Conservation (phyloP, 2,888 invertebrate species). For the Drosophila melanosoma region DNA sequence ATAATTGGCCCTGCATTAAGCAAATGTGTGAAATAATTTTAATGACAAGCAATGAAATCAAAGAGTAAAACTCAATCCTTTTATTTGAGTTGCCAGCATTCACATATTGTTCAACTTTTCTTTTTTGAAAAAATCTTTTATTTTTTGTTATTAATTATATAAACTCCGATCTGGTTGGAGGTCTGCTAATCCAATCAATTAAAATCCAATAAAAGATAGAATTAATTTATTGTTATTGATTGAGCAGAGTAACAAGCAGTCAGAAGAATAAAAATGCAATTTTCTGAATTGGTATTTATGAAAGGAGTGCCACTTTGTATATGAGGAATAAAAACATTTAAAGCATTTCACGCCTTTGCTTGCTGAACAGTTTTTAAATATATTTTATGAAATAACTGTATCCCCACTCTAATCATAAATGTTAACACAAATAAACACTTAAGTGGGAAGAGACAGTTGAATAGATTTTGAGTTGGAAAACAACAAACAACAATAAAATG, state of each 20-base stretch:
- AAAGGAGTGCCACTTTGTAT: neutral
- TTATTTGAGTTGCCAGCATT: neutral
- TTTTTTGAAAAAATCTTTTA: neutral
- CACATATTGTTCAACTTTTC: neutral
- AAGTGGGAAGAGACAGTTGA: constrained; percentile 56
- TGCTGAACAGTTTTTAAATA: constrained; percentile 5
- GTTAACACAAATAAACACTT: constrained; percentile 31
- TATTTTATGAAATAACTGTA: constrained; percentile 8
- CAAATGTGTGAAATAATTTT: constrained; percentile 35
- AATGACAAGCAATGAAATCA: constrained; percentile 51
- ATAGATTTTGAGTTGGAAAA: constrained; percentile 61
- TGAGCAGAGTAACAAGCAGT: neutral
- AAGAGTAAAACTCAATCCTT: neutral
- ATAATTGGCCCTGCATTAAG: constrained; percentile 62
- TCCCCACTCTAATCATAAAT: constrained; percentile 11
- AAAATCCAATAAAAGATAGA: neutral
- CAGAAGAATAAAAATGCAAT: neutral
- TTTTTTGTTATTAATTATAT: neutral
- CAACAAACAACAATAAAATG: constrained; percentile 40
- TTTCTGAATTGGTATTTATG: neutral
- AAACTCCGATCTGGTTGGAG: neutral
- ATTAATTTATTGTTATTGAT: neutral
- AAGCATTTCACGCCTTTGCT: constrained; percentile 1
- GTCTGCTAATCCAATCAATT: neutral
- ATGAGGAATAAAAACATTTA: neutral